Evolutionary conservation across 2,888 invertebrate genomes (phyloP), one percentile per base, ranked within the genome.

Genomic region (Microctonus brassicae): DNA sequence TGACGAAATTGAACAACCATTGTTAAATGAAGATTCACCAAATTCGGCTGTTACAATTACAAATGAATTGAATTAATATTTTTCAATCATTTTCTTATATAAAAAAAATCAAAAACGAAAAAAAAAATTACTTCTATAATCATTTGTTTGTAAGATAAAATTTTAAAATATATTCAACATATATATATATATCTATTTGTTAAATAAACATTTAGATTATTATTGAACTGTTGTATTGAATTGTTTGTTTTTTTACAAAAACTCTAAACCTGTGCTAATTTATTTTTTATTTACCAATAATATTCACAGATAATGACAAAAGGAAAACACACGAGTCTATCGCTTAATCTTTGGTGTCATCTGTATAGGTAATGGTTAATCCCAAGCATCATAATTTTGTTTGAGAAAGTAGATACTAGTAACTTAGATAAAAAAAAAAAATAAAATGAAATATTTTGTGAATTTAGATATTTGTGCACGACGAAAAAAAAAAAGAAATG

Each of bases 1-100:
- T 6, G 47, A 24, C 26, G 74, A 76, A 65, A 67, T 33, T 11
- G 80, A 80, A 39, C 77, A 77, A 0, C 64, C 79, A 24, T 73
- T 74, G 64, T 9, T 13, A 10, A 55, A 2, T 55, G 55, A 65
- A 57, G 57, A 55, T 20, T 13, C 73, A 53, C 17, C 47, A 20
- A 47, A 47, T 47, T 68, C 74, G 64, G 73, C 75, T 57, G 71
- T 78, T 63, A 64, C 61, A 34, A 39, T 62, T 9, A 72, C 55
- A 26, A 66, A 61, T 39, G 75, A 73, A 70, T 57, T 73, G 22
- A 73, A 69, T 53, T 74, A 58, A 68, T 62, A 34, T 58, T 39
- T n/a, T 42, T 36, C 33, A 55, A 57, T 29, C n/a, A 34, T 11
- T 26, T 57, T 57, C 36, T 11, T 3, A 47, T 57, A 34, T 42